Conservation (phyloP, 2,888 invertebrate species). For the Pristionchus arcanus region DNA sequence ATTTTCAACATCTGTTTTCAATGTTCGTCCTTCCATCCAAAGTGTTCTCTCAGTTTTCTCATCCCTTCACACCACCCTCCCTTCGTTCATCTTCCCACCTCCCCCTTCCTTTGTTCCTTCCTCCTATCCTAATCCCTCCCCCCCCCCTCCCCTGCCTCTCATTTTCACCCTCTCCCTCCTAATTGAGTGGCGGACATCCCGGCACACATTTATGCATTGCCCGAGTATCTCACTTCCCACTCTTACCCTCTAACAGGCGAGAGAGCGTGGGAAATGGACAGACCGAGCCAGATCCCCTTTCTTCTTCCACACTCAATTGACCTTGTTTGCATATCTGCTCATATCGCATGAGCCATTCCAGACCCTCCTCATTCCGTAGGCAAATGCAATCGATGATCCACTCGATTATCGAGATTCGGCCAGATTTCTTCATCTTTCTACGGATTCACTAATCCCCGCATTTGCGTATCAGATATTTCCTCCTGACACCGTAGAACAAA, state of each 20-base stretch:
- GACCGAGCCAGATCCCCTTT: neutral
- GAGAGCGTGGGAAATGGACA: neutral
- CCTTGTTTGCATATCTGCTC: neutral
- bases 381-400: too few species aligned
- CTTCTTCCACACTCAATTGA: too few species aligned
- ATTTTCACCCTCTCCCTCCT: neutral
- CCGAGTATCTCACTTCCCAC: neutral
- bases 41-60: neutral
- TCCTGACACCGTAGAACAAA: too few species aligned
- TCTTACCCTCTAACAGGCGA: neutral
- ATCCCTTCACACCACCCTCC: neutral
- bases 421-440: too few species aligned
- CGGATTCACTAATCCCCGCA: too few species aligned
- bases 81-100: neutral
- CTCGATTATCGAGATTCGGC: too few species aligned
- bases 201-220: neutral
- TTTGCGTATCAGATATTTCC: too few species aligned
- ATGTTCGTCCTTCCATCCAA: too few species aligned
- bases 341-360: too few species aligned
- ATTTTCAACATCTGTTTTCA: too few species aligned
- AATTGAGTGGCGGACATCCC: neutral
- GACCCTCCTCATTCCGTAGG: too few species aligned
- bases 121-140: neutral
- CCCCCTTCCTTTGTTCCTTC: neutral
- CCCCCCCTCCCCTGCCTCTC: neutral